Conservation (phyloP, 2,888 invertebrate genomes). For the Cantharis flavilabris region DNA sequence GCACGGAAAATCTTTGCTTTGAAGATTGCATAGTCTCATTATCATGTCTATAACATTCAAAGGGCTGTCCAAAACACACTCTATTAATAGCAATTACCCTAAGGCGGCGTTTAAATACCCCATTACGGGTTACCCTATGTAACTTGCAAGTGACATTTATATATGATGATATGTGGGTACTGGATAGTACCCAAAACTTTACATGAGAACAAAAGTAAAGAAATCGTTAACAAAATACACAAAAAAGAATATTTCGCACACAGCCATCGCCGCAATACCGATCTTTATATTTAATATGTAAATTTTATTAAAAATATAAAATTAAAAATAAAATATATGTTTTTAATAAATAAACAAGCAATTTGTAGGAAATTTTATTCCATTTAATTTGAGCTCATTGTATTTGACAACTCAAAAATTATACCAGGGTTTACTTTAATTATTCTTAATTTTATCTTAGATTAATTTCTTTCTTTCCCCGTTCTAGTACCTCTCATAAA, state of each 20-base stretch:
- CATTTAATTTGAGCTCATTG: constrained; percentile 24
- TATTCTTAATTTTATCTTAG: constrained; percentile 33
- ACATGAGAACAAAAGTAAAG: constrained; percentile 14
- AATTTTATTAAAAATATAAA: neutral
- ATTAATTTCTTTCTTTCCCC: constrained; percentile 32
- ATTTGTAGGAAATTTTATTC: constrained; percentile 14
- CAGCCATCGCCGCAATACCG: neutral
- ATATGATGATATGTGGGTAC: constrained; percentile 41
- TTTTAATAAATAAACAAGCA: neutral
- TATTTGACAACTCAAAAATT: constrained; percentile 31
- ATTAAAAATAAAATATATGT: neutral
- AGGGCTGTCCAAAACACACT: constrained; percentile 53
- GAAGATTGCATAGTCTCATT: constrained; percentile 49
- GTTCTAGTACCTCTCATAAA: constrained; percentile 25
- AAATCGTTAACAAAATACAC: constrained; percentile 3
- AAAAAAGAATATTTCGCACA: neutral
- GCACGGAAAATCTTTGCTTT: constrained; percentile 39
- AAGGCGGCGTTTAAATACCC: constrained; percentile 53
- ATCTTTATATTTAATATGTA: neutral
- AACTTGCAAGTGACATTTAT: constrained; percentile 52
- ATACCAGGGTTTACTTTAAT: constrained; percentile 28
- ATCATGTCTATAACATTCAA: constrained; percentile 55
- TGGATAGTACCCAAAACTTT: constrained; percentile 13
- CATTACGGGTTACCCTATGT: constrained; percentile 45
- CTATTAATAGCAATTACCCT: constrained; percentile 54